Evolutionary conservation across 2,113 vertebrate species (phyloP).

Genomic region (Glaucidium brasilianum): DNA sequence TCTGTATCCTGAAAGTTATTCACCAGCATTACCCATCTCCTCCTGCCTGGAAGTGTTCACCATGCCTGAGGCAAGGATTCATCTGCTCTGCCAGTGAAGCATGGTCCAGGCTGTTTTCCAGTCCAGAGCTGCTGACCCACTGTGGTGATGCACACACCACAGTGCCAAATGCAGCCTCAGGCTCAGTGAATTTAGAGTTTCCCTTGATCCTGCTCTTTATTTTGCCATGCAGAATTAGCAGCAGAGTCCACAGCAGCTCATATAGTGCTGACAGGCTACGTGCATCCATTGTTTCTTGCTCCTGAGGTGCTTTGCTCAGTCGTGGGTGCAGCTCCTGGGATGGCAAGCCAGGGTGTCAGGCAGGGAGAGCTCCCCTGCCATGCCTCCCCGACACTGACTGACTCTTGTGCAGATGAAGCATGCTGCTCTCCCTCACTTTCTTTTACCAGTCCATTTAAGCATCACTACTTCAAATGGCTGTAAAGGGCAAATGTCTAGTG

Average conservation of each 20-base stretch:
- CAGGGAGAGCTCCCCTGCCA: accelerated
- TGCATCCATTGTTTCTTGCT: background rate
- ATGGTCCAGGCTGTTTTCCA: background rate
- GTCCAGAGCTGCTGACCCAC: background rate
- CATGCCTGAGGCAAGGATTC: background rate
- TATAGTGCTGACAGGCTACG: background rate
- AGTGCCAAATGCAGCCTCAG: background rate
- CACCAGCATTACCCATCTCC: background rate
- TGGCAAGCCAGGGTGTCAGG: background rate
- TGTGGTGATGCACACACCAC: background rate
- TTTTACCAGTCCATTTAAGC: background rate
- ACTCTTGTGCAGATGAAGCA: background rate
- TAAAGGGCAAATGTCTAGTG: background rate
- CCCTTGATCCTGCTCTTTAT: background rate
- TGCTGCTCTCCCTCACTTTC: background rate
- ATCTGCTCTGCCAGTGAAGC: background rate
- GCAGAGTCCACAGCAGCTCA: background rate
- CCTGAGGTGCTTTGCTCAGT: background rate
- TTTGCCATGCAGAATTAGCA: background rate
- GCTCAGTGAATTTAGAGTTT: background rate
- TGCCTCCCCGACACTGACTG: accelerated
- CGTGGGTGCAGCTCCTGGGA: background rate
- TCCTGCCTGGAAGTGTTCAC: background rate
- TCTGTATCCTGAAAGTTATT: background rate
- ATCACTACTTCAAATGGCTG: background rate